phyloP scores from a whole-genome alignment of 2,888 invertebrate genomes.

The Lasioglossum malachurum region DNA sequence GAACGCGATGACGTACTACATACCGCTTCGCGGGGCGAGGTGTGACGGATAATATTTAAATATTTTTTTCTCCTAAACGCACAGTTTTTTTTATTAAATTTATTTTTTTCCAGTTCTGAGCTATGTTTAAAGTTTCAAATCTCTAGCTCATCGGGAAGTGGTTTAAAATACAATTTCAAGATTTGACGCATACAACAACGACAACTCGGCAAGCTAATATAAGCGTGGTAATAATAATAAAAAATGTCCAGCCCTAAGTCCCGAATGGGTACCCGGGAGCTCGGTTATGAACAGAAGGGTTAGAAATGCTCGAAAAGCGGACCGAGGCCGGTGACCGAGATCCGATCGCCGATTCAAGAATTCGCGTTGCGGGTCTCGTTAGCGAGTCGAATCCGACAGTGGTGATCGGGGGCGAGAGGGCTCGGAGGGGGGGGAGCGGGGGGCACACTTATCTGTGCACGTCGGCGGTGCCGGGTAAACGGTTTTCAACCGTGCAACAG shows the following conservation, averaged over 20 bases:
- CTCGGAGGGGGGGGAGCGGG: not conserved
- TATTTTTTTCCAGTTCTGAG: too few relatives aligned
- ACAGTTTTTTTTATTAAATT: too few relatives aligned
- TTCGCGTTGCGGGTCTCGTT: conserved; percentile 48
- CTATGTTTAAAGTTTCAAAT: too few relatives aligned
- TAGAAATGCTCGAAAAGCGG: not conserved
- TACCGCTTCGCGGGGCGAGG: too few relatives aligned
- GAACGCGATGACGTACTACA: too few relatives aligned
- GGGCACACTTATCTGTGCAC: conserved; percentile 55
- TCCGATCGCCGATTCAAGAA: conserved; percentile 31
- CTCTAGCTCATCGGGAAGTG: too few relatives aligned
- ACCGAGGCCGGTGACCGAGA: not conserved
- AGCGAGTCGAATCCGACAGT: conserved; percentile 54
- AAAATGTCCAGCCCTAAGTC: not conserved
- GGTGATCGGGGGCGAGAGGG: not conserved
- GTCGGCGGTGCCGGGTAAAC: conserved; percentile 58
- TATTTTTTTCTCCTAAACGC: too few relatives aligned
- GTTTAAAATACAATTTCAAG: too few relatives aligned
- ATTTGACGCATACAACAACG: too few relatives aligned
- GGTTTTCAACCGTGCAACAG: conserved; percentile 51
- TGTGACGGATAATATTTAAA: too few relatives aligned
- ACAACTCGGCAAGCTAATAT: too few relatives aligned
- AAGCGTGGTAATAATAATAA: not conserved
- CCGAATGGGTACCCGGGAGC: not conserved
- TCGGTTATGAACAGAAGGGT: not conserved